Evolutionary conservation across 2,797 vertebrate species (phyloP), one percentile per base, ranked within the genome.

Genomic region (Brachyrhaphis roseni): DNA sequence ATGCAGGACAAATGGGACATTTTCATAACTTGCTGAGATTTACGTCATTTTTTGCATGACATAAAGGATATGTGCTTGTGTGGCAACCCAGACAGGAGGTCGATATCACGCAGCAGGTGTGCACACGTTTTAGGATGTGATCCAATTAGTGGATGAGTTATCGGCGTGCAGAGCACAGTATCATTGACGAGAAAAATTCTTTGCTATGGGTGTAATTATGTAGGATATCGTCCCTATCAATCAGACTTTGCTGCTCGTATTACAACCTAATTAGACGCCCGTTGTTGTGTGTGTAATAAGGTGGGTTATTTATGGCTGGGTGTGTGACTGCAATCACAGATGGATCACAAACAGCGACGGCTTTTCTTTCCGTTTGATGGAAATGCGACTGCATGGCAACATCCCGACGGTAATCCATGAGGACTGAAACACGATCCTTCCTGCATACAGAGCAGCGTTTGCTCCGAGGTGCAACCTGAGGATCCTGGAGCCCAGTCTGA

Each of bases 71-170:
- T 68, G 10, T 4, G 3, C 62, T 23, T 66, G 62, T 39, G 41
- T 39, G 6, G 34, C 2, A 39, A 39, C 62, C 8, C 39, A 23
- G 36, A 41, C 18, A 70, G 26, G 26, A 13, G 23, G 11, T 13
- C 5, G 39, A 43, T 43, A 15, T n/a, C 0, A 45, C 66, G 7
- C 39, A 70, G 39, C 66, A 70, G 39, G 41, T 45, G 39, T 43
- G 66, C 66, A 70, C 23, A 0, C 10, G 6, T 45, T 43, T n/a
- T 26, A 45, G 20, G 41, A 43, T 43, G 23, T 70, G 23, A 70
- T 70, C 66, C 66, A 70, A 70, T 70, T 70, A 70, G 23, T 45
- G 41, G 11, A n/a, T n/a, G 41, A 70, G 23, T 70, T 45, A 70
- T n/a, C 13, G 39, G 26, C 13, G 23, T 15, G 11, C 12, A n/a